Evolutionary conservation across 1,140 invertebrate genomes (phyloP).

Genomic region (Bombus picipes): DNA sequence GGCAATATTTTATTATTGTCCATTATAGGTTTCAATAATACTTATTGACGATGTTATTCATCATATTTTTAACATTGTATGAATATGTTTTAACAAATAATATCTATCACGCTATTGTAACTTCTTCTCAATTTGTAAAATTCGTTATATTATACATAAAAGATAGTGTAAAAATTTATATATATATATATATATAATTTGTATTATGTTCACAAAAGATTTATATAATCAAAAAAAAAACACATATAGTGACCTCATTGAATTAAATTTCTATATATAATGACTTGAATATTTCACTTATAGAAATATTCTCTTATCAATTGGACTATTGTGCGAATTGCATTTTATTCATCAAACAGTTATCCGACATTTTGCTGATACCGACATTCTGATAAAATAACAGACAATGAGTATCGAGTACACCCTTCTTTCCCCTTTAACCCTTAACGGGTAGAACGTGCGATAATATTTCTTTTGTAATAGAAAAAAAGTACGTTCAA

Average conservation of each 20-base stretch:
- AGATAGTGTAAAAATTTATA: not conserved
- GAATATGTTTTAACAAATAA: not conserved
- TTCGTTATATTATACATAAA: not conserved
- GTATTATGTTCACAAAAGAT: not conserved
- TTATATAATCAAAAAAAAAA: not conserved
- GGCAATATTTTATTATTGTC: not conserved
- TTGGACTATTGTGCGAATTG: not conserved
- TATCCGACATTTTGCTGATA: not conserved
- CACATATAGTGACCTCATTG: not conserved
- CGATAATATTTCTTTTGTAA: not conserved
- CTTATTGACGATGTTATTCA: not conserved
- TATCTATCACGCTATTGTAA: not conserved
- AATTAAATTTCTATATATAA: not conserved
- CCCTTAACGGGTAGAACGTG: not conserved
- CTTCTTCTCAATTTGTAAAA: not conserved
- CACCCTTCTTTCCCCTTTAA: not conserved
- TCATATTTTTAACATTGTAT: not conserved
- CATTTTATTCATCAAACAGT: not conserved
- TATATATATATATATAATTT: not conserved
- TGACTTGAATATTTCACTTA: not conserved
- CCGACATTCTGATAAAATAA: not conserved
- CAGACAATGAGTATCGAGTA: not conserved
- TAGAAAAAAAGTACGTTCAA: not conserved
- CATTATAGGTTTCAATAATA: not conserved
- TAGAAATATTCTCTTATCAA: not conserved